Conservation (phyloP, 2,797 vertebrate genomes). For the Crax fasciolata region DNA sequence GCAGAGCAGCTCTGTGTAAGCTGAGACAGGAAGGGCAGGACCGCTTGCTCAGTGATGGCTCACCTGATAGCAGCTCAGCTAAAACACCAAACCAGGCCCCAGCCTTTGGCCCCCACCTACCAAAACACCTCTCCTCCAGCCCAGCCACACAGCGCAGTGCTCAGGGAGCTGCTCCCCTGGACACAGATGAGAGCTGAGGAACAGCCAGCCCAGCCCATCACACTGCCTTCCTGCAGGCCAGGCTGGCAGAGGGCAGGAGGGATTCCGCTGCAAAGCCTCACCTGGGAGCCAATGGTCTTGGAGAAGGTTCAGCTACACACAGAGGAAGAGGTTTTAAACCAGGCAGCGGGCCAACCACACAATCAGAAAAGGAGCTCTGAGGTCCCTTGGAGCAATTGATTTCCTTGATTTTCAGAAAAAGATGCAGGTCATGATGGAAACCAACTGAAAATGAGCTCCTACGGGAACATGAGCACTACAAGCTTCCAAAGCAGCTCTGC, state of each 20-base stretch:
- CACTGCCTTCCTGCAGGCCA: background rate
- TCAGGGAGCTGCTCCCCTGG: background rate
- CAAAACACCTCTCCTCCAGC: background rate
- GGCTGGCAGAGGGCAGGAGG: background rate
- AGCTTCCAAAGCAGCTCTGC: background rate
- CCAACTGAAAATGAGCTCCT: background rate
- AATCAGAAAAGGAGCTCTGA: background rate
- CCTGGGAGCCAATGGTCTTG: background rate
- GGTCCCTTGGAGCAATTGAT: background rate
- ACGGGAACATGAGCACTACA: background rate
- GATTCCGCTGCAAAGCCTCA: background rate
- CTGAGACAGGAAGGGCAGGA: background rate
- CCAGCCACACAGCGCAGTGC: fast-evolving
- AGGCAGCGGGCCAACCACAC: background rate
- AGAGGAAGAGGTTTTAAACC: background rate
- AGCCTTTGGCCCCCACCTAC: background rate
- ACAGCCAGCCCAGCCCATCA: background rate
- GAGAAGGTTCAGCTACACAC: background rate
- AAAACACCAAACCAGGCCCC: background rate
- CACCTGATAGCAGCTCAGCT: background rate
- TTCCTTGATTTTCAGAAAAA: constrained; percentile 6
- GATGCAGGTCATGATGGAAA: background rate
- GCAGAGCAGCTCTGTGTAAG: background rate
- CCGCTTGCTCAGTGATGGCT: background rate
- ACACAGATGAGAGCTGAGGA: background rate